These are phyloP conservation scores for Radopholus similis DNA, from an alignment of 1,140 invertebrate species.

Conservation along the genomic window DNA sequence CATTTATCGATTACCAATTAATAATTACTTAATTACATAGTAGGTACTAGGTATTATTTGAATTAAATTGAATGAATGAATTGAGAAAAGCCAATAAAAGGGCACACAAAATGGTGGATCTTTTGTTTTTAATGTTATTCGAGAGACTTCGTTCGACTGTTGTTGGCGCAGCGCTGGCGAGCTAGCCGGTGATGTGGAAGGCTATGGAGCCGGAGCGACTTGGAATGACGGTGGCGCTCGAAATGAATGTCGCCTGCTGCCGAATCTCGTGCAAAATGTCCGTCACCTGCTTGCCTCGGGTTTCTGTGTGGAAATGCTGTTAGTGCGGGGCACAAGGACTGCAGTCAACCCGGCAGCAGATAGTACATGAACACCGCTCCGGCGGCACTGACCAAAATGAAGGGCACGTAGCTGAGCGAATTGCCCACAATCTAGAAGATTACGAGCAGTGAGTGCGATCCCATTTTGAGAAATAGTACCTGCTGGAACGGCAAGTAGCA, in stretches of 20 bases:
- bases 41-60: too few relatives aligned
- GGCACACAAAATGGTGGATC: too few relatives aligned
- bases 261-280: conserved; percentile 44
- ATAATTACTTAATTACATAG: too few relatives aligned
- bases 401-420: conserved; percentile 52
- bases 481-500: conserved; percentile 57
- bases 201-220: too few relatives aligned
- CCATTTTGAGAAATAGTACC: conserved; percentile 22
- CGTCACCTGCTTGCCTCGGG: conserved; percentile 32
- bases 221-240: too few relatives aligned
- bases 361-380: conserved; percentile 48
- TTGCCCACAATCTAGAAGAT: conserved; percentile 52
- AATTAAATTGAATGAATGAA: too few relatives aligned
- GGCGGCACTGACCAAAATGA: conserved; percentile 48
- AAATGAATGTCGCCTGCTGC: conserved; percentile 37
- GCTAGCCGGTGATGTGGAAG: too few relatives aligned
- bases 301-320: conserved; percentile 25
- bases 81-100: too few relatives aligned
- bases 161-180: too few relatives aligned
- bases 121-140: too few relatives aligned
- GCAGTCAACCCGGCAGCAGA: conserved; percentile 43
- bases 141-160: too few relatives aligned
- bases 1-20: too few relatives aligned
- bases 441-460: background rate
- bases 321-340: background rate